A percentile compares a stretch with the other conserved stretches of the same genome.
Evolutionary conservation across 2,888 invertebrate species (phyloP).

Genomic region (Andrena bucephala): DNA sequence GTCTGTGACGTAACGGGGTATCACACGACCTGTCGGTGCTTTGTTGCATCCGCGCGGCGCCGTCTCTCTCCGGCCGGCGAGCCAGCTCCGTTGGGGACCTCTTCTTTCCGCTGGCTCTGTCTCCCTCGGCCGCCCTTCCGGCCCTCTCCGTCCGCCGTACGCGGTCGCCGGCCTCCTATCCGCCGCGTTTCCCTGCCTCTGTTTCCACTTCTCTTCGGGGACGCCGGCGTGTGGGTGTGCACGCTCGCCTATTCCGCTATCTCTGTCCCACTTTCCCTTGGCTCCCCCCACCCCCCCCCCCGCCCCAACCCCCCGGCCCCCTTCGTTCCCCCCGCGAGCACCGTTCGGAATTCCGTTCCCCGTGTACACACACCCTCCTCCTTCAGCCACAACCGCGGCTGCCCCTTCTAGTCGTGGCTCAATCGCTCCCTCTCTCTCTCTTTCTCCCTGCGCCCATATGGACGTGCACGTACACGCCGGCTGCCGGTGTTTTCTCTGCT

Average conservation of each 20-base stretch:
- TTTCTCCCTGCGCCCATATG: constrained; percentile 9
- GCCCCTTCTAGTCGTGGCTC: constrained; percentile 7
- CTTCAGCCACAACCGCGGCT: constrained; percentile 9
- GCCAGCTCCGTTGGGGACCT: not conserved
- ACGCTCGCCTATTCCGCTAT: not conserved
- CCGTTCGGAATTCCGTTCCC: constrained; percentile 53
- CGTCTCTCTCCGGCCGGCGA: not conserved
- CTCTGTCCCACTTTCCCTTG: not conserved
- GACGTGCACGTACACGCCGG: constrained; percentile 5
- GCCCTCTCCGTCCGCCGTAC: not conserved
- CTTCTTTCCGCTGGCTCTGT: constrained; percentile 19
- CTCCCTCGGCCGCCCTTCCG: constrained; percentile 5
- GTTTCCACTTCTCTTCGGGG: not conserved
- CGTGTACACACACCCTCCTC: constrained; percentile 6
- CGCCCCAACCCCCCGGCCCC: too few relatives aligned
- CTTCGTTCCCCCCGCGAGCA: constrained; percentile 5
- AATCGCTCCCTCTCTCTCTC: not conserved
- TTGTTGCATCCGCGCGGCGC: constrained; percentile 68
- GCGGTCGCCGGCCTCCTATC: constrained; percentile 4
- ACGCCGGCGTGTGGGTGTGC: not conserved
- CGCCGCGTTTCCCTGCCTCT: constrained; percentile 23
- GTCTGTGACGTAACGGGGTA: constrained; percentile 79
- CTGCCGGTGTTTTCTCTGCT: constrained; percentile 20
- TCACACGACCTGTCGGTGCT: constrained; percentile 77
- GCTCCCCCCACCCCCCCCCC: too few relatives aligned